Percentiles rank a stretch among this genome's conserved stretches.
phyloP scores from a whole-genome alignment of 2,797 vertebrate genomes.

The Eulemur mongoz region DNA sequence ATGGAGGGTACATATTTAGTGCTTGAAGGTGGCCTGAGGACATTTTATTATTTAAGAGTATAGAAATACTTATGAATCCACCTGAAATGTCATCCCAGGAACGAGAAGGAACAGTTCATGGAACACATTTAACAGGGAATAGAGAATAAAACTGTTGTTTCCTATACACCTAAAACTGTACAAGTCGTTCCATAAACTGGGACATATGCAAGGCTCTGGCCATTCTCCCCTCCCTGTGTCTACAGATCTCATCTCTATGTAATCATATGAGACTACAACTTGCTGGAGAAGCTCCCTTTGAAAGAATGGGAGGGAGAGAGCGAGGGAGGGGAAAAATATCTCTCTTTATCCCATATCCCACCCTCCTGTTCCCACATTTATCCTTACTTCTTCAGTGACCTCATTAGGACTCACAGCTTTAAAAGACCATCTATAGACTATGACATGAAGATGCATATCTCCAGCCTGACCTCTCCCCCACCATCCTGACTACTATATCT shows the following conservation, averaged over 20 bases:
- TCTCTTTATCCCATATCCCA: background rate
- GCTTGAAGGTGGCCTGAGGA: background rate
- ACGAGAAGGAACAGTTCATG: background rate
- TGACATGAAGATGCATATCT: background rate
- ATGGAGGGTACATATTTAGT: background rate
- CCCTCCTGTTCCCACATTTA: background rate
- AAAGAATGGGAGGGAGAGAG: background rate
- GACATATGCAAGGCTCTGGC: background rate
- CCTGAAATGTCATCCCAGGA: background rate
- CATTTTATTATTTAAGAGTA: background rate
- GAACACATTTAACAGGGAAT: background rate
- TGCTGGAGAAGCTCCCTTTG: background rate
- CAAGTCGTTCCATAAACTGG: background rate
- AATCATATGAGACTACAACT: background rate
- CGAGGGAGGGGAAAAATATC: rapidly evolving
- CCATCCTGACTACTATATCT: background rate
- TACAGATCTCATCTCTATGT: background rate
- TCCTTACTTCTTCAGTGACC: background rate
- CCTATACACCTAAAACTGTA: rapidly evolving
- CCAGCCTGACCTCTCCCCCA: background rate
- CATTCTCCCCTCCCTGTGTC: rapidly evolving
- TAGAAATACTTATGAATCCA: background rate
- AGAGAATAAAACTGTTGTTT: background rate
- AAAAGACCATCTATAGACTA: background rate
- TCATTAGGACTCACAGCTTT: background rate